Evolutionary conservation across 2,113 vertebrate species (phyloP).

Genomic region (Calidris pygmaea): DNA sequence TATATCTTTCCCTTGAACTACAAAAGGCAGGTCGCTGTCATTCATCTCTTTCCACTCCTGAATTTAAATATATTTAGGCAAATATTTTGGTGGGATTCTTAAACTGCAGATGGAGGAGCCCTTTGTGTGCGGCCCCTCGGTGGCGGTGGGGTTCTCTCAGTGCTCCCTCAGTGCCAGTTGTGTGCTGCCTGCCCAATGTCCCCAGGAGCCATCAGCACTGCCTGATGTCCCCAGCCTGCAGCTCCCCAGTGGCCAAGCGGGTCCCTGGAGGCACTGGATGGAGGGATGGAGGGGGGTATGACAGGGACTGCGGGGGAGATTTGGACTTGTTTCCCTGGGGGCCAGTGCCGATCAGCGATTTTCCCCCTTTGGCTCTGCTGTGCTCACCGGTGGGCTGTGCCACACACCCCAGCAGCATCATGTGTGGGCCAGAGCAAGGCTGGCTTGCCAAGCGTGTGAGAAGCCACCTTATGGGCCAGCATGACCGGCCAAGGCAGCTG

Average conservation of each 20-base stretch:
- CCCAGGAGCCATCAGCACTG: fast-evolving
- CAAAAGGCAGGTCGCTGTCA: conserved; percentile 39
- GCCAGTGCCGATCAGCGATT: fast-evolving
- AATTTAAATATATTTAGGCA: conserved; percentile 38
- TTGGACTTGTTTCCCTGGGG: not conserved
- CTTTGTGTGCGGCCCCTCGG: not conserved
- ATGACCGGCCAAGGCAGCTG: not conserved
- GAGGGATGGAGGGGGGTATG: fast-evolving
- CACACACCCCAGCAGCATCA: not conserved
- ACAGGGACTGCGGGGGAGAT: fast-evolving
- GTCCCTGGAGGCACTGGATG: not conserved
- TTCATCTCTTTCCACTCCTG: conserved; percentile 28
- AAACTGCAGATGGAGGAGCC: not conserved
- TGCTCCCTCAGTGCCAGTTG: not conserved
- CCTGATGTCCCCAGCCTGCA: not conserved
- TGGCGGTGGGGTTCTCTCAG: not conserved
- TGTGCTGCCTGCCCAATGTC: fast-evolving
- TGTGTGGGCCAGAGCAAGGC: not conserved
- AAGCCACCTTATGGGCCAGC: not conserved
- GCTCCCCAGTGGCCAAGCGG: not conserved
- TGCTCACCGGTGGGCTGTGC: not conserved
- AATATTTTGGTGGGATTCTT: not conserved
- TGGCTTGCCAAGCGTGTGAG: not conserved
- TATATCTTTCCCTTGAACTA: conserved; percentile 48
- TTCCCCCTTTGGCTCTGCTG: not conserved